Percentiles rank a stretch among this genome's conserved stretches.
Conservation (phyloP, 1,140 invertebrate species). For the Branchinecta lindahli region DNA sequence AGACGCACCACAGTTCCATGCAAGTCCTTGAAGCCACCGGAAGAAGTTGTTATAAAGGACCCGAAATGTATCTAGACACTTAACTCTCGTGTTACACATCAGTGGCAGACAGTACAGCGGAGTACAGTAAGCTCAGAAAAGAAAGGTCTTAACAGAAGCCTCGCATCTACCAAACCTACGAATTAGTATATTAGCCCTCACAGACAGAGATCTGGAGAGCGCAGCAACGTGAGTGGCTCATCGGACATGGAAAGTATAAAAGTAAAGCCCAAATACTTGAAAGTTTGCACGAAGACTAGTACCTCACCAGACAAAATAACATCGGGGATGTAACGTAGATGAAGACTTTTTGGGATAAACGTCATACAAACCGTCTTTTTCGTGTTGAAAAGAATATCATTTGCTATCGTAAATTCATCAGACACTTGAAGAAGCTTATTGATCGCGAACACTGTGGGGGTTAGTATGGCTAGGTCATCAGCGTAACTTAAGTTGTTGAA, state of each 20-base stretch:
- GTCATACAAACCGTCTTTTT: neutral
- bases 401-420: slow-evolving; percentile 1
- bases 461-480: neutral
- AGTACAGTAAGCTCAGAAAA: slow-evolving; percentile 5
- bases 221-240: slow-evolving; percentile 1
- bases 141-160: neutral
- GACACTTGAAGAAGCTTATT: neutral
- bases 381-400: neutral
- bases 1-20: neutral
- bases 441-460: neutral
- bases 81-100: too few relatives aligned
- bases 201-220: neutral
- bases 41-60: slow-evolving; percentile 1
- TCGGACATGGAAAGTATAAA: neutral
- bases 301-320: neutral
- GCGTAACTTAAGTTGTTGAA: slow-evolving; percentile 9
- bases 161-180: neutral
- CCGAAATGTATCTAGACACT: neutral
- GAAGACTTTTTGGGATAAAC: neutral
- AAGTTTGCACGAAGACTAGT: neutral
- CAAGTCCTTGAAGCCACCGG: neutral
- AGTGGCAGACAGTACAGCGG: neutral
- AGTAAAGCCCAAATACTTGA: neutral
- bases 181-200: neutral
- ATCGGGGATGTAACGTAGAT: neutral